Conservation (phyloP, 2,797 vertebrate genomes). For the Galagoides demidoff region DNA sequence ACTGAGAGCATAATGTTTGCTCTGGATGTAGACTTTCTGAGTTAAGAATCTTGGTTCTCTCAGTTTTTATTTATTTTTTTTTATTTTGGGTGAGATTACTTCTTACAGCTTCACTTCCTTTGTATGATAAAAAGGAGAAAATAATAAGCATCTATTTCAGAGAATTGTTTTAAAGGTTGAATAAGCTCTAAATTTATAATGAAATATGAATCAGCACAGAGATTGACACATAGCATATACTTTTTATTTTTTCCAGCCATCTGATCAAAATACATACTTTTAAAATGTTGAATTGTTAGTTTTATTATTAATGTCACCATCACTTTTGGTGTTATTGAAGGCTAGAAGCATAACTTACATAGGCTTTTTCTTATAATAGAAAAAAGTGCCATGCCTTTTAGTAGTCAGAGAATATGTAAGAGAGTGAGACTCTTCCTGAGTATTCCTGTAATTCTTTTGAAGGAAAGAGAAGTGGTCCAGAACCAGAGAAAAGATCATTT, state of each 20-base stretch:
- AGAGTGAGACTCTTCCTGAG: neutral
- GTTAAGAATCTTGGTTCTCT: neutral
- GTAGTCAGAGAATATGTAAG: neutral
- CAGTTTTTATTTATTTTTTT: neutral
- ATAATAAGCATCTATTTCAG: neutral
- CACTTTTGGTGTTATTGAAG: neutral
- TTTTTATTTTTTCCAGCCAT: neutral
- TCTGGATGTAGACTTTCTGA: neutral
- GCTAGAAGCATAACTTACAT: neutral
- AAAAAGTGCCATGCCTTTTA: neutral
- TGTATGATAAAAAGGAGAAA: neutral
- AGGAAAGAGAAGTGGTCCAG: neutral
- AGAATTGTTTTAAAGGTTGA: neutral
- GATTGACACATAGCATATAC: neutral
- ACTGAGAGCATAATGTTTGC: neutral
- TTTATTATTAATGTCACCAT: neutral
- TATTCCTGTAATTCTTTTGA: neutral
- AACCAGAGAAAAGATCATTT: neutral
- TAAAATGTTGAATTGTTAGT: neutral
- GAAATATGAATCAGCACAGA: neutral
- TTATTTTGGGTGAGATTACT: conserved; percentile 29
- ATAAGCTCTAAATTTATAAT: neutral
- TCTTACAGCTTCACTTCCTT: neutral
- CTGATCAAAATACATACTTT: neutral
- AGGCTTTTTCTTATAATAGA: neutral